Evolutionary conservation across 2,797 vertebrate species (phyloP), one percentile per base, ranked within the genome.

Genomic region (Saguinus oedipus): DNA sequence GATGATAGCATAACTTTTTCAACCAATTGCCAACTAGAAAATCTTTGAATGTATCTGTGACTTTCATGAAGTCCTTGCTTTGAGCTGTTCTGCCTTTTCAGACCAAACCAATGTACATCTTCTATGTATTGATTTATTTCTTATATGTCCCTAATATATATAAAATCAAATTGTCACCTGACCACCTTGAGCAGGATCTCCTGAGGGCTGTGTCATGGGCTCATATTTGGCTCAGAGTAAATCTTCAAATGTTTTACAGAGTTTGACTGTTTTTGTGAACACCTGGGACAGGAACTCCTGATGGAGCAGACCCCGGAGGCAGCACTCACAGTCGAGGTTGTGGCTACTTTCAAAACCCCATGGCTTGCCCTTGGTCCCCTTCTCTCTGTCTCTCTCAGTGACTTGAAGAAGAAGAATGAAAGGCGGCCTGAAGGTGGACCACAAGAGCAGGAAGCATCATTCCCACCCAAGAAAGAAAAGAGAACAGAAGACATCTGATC

Each of bases 281-380:
- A 4, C 33, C 30, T 0, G 5, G 19, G 19, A 20, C 17, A 53
- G 82, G 50, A 50, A 5, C 24, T 11, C 10, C 15, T 14, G 44
- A 50, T 12, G 2, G 55, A 70, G 7, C 4, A 61, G 30, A 7
- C 53, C 74, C 10, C 0, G 1, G 22, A 9, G 22, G 11, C 42
- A 17, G 44, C 0, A 0, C 15, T 48, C 50, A 7, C 22, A 10
- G 0, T 15, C 3, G 5, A 10, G 42, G 24, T 12, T 27, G 22
- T 5, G 36, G 10, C 61, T 30, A 26, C 72, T 44, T 88, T 57
- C 4, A 13, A 46, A 87, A 19, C 3, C 20, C 48, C 5, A 9
- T 20, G 26, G 46, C 8, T 33, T 24, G 9, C 10, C 27, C 57
- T 64, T 1, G 4, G 22, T 27, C 50, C 20, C 75, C 42, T 61